Evolutionary conservation across 2,797 vertebrate species (phyloP).

Genomic region (Pseudotriccus pelzelni): DNA sequence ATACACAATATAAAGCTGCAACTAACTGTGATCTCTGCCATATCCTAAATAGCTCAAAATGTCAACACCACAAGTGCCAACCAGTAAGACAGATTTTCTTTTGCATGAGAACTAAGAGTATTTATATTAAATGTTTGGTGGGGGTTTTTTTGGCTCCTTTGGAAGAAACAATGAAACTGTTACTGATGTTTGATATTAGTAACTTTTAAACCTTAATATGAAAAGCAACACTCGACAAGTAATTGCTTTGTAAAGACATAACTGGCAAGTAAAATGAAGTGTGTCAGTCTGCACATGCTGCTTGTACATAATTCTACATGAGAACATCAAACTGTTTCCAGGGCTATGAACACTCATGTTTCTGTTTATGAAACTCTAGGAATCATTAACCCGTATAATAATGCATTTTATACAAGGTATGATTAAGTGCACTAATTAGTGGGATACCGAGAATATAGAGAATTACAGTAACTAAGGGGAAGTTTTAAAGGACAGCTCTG

Average conservation of each 20-base stretch:
- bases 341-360: background rate
- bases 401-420: conserved; percentile 17
- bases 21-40: background rate
- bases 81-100: background rate
- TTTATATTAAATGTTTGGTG: background rate
- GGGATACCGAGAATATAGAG: conserved; percentile 33
- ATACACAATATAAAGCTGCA: background rate
- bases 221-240: background rate
- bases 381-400: conserved; percentile 2
- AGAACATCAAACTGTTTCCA: background rate
- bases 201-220: background rate
- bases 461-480: conserved; percentile 62
- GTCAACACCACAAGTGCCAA: background rate
- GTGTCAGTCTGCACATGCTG: background rate
- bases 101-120: background rate
- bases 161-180: background rate
- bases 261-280: background rate
- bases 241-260: background rate
- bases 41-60: background rate
- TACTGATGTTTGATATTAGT: background rate
- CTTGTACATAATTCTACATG: background rate
- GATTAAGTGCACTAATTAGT: conserved; percentile 63
- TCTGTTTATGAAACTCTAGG: background rate
- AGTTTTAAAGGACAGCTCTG: conserved; percentile 64
- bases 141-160: background rate